Percentiles rank a stretch among this genome's conserved stretches.
These are phyloP conservation scores for Collichthys lucidus DNA, from an alignment of 2,113 vertebrate genomes.

Conservation along the genomic window DNA sequence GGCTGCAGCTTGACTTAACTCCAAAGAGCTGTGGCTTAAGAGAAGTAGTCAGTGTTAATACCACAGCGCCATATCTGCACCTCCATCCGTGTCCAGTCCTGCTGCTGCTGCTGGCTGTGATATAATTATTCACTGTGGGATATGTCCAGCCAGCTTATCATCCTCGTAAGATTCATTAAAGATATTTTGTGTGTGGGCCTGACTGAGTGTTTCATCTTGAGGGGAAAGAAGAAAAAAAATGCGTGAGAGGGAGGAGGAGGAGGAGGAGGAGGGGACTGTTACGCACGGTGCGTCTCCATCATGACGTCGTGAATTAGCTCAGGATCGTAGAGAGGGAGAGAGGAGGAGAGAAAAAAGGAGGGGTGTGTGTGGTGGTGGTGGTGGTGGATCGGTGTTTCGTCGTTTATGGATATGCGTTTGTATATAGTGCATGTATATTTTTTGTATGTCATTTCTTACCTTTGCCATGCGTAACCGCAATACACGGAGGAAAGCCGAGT, in stretches of 20 bases:
- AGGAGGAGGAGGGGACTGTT: slow-evolving; percentile 31
- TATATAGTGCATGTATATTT: slow-evolving; percentile 72
- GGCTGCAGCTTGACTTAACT: slow-evolving; percentile 61
- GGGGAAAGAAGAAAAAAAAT: no score
- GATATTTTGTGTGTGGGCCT: slow-evolving; percentile 31
- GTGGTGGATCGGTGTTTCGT: slow-evolving; percentile 73
- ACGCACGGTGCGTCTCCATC: slow-evolving; percentile 78
- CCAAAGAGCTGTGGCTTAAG: slow-evolving; percentile 63
- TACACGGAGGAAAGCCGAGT: slow-evolving; percentile 30
- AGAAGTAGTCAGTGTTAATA: slow-evolving; percentile 32
- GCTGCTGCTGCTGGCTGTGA: background rate
- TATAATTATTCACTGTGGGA: slow-evolving; percentile 37
- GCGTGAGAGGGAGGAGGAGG: no score
- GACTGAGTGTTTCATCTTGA: slow-evolving; percentile 24
- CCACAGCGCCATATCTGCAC: slow-evolving; percentile 51
- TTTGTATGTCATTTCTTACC: slow-evolving; percentile 57
- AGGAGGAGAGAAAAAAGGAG: slow-evolving; percentile 49
- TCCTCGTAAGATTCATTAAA: slow-evolving; percentile 34
- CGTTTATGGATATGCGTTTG: slow-evolving; percentile 68
- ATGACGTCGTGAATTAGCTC: slow-evolving; percentile 82
- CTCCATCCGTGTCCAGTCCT: slow-evolving; percentile 38
- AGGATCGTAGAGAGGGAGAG: slow-evolving; percentile 67
- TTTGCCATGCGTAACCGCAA: slow-evolving; percentile 60
- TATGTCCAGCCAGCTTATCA: slow-evolving; percentile 35
- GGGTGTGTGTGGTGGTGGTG: slow-evolving; percentile 18